These are phyloP conservation scores for Phalacrocorax pelagicus DNA, from an alignment of 2,113 vertebrate species.

Conservation along the genomic window DNA sequence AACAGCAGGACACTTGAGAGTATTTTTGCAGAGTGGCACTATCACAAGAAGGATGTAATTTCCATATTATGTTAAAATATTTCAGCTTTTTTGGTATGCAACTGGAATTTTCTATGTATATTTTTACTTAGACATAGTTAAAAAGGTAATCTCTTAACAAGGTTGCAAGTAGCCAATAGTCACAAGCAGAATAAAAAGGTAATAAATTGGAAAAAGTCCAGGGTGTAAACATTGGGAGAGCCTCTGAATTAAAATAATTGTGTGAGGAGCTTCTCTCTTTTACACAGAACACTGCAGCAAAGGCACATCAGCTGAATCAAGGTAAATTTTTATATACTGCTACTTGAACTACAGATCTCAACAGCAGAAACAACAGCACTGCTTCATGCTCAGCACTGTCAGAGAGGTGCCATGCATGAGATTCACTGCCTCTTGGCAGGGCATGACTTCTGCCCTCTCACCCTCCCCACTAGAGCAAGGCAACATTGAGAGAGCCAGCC, in stretches of 20 bases:
- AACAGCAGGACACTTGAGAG: not conserved
- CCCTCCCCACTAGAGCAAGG: not conserved
- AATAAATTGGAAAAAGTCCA: not conserved
- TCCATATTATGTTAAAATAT: not conserved
- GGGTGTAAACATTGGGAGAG: not conserved
- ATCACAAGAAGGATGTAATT: not conserved
- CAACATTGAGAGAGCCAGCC: not conserved
- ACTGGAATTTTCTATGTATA: not conserved
- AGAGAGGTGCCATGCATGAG: fast-evolving
- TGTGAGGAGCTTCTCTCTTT: not conserved
- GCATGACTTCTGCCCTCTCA: not conserved
- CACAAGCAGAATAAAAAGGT: not conserved
- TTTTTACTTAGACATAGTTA: not conserved
- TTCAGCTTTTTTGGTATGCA: not conserved
- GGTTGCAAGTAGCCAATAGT: not conserved
- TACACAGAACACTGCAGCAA: not conserved
- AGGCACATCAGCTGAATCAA: not conserved
- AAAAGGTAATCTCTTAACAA: not conserved
- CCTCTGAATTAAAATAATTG: not conserved
- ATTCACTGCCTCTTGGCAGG: not conserved
- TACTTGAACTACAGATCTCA: not conserved
- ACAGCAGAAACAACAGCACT: fast-evolving
- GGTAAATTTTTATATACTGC: not conserved
- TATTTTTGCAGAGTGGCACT: not conserved
- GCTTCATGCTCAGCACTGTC: not conserved